A percentile compares a stretch with the other conserved stretches of the same genome.
phyloP scores from a whole-genome alignment of 2,113 vertebrate genomes.

The Ovibos moschatus region DNA sequence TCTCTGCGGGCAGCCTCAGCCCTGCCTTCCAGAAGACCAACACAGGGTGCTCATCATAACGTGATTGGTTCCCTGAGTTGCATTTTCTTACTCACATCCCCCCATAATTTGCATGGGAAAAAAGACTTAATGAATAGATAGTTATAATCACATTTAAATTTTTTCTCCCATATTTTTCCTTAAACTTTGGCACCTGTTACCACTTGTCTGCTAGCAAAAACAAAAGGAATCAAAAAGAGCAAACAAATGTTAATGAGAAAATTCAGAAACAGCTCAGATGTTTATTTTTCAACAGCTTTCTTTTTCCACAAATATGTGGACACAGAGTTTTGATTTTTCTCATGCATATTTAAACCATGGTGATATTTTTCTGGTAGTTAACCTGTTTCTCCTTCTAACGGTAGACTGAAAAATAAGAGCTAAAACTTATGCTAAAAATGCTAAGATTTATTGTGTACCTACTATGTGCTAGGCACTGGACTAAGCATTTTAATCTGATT shows the following conservation, averaged over 20 bases:
- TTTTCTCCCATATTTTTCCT: constrained; percentile 25
- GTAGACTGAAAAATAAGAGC: background rate
- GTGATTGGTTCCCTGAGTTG: background rate
- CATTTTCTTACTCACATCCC: background rate
- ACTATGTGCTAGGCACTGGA: background rate
- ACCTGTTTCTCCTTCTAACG: background rate
- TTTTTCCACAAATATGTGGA: constrained; percentile 52
- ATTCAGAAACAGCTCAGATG: constrained; percentile 64
- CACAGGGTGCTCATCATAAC: background rate
- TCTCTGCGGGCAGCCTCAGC: background rate
- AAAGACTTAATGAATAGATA: constrained; percentile 35
- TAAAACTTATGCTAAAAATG: background rate
- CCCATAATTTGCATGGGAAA: background rate
- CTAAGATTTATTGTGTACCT: background rate
- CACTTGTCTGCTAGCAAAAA: constrained; percentile 49
- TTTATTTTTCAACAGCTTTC: constrained; percentile 53
- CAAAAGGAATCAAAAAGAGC: constrained; percentile 64
- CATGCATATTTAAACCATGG: constrained; percentile 40
- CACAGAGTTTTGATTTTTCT: constrained; percentile 39
- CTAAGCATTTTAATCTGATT: background rate
- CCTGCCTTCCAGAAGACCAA: background rate
- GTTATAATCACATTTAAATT: constrained; percentile 32
- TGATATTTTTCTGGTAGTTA: background rate
- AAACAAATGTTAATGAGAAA: constrained; percentile 70
- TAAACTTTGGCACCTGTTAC: constrained; percentile 68